Evolutionary conservation across 2,797 vertebrate genomes (phyloP), one percentile per base, ranked within the genome.

Genomic region (Bovichtus diacanthus): DNA sequence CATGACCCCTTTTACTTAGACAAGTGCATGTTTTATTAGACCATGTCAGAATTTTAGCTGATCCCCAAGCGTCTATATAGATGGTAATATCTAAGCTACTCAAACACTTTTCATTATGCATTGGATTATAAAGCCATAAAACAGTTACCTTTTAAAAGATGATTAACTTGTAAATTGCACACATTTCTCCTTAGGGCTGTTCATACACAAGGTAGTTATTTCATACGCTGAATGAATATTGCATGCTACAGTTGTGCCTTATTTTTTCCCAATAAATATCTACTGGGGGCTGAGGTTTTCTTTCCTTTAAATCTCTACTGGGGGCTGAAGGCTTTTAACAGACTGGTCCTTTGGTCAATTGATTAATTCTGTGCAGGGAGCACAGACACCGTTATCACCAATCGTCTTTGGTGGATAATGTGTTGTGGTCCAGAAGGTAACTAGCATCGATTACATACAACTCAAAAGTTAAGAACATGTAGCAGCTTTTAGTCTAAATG

Each of bases 361-460:
- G 76, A 23, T 25, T 70, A 56, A 70, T 70, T 69, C 47, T n/a
- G n/a, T 54, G 56, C 70, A 69, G 13, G 9, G 47, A 65, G 43
- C 4, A 36, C 44, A 80, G 43, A 29, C 10, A 64, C 38, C 10
- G 58, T 38, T 34, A 78, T 65, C 16, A 39, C 50, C 51, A 62
- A 13, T 8, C 41, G 39, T 50, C 34, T 64, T 25, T 59, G 34
- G 36, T 9, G 38, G 21, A 61, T 41, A 54, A 23, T 29, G 41
- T 66, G 29, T 29, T 55, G 15, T 68, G 16, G 25, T 16, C 31
- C 39, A 50, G 39, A 1, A 41, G n/a, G 5, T 50, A 13, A 56
- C 39, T 7, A 51, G 8, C 11, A 4, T 10, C 2, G 2, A 38
- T 53, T 38, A n/a, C 6, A 43, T 21, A n/a, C 49, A 72, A 15